A percentile compares a stretch with the other conserved stretches of the same genome.
Conservation (phyloP, 2,888 invertebrate species). For the Polietes domitor region DNA sequence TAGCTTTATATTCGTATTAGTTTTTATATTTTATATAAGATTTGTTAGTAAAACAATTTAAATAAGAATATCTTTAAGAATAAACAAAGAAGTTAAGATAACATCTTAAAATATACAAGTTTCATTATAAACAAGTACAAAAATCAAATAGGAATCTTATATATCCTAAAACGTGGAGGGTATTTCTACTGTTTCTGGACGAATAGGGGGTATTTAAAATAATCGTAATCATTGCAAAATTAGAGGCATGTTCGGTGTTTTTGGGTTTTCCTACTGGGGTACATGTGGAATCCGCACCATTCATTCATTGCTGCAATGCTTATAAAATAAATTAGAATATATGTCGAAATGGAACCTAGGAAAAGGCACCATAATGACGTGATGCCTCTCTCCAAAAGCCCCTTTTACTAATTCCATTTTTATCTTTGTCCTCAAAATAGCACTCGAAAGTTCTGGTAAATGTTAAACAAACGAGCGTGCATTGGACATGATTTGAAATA, state of each 20-base stretch:
- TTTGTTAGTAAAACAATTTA: neutral
- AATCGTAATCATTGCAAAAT: too few relatives aligned
- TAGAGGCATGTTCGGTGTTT: too few relatives aligned
- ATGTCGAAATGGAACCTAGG: constrained; percentile 53
- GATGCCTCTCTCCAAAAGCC: constrained; percentile 50
- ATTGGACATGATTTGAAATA: too few relatives aligned
- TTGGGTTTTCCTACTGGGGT: too few relatives aligned
- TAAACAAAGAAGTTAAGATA: neutral
- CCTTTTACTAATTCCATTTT: constrained; percentile 64
- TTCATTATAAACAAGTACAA: too few relatives aligned
- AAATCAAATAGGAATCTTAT: too few relatives aligned
- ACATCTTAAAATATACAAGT: neutral
- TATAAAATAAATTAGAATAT: too few relatives aligned
- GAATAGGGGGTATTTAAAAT: too few relatives aligned
- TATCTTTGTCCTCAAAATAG: constrained; percentile 69
- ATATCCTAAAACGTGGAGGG: too few relatives aligned
- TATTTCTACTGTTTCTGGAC: too few relatives aligned
- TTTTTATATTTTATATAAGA: neutral
- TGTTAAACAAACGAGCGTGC: constrained; percentile 64
- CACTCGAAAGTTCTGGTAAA: constrained; percentile 68
- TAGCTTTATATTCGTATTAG: neutral
- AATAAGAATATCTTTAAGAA: neutral
- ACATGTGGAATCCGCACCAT: too few relatives aligned
- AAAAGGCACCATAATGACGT: neutral
- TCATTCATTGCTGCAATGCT: too few relatives aligned